Percentiles rank a stretch among this genome's conserved stretches.
These are phyloP conservation scores for Urocynchramus pylzowi DNA, from an alignment of 2,113 vertebrate species.

Conservation along the genomic window DNA sequence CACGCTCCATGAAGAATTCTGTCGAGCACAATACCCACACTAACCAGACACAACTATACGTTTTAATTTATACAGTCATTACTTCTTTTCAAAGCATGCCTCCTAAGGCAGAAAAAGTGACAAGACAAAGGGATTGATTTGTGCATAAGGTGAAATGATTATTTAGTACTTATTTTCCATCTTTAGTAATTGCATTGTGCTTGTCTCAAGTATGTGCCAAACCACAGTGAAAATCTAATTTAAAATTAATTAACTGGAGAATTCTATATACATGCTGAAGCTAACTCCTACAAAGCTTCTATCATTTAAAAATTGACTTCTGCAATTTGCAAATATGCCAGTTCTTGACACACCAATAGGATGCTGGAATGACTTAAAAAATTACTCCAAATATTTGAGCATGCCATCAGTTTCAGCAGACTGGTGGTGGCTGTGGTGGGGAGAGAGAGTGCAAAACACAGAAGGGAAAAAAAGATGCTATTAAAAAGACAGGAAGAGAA, in stretches of 20 bases:
- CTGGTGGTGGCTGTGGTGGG: not conserved
- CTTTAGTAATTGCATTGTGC: not conserved
- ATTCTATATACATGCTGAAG: not conserved
- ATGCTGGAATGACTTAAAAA: not conserved
- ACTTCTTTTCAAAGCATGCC: not conserved
- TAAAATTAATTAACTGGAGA: slow-evolving; percentile 15
- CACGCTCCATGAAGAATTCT: not conserved
- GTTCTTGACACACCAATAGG: not conserved
- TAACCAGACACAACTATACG: not conserved
- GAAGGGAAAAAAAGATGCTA: not conserved
- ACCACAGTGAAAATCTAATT: not conserved
- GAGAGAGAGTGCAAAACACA: not conserved
- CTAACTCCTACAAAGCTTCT: not conserved
- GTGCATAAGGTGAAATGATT: not conserved
- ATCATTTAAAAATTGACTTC: not conserved
- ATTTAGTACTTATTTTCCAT: not conserved
- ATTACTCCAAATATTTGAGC: not conserved
- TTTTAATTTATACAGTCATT: not conserved
- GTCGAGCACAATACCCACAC: not conserved
- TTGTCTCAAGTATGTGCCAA: not conserved
- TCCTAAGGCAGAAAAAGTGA: not conserved
- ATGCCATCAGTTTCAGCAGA: not conserved
- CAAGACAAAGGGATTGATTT: not conserved
- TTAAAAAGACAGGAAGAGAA: slow-evolving; percentile 21
- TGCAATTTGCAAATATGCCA: not conserved